These are phyloP conservation scores for Aphrocallistes beatrix DNA, from an alignment of 37 sponge, comb jelly and placozoan genomes.

Conservation along the genomic window DNA sequence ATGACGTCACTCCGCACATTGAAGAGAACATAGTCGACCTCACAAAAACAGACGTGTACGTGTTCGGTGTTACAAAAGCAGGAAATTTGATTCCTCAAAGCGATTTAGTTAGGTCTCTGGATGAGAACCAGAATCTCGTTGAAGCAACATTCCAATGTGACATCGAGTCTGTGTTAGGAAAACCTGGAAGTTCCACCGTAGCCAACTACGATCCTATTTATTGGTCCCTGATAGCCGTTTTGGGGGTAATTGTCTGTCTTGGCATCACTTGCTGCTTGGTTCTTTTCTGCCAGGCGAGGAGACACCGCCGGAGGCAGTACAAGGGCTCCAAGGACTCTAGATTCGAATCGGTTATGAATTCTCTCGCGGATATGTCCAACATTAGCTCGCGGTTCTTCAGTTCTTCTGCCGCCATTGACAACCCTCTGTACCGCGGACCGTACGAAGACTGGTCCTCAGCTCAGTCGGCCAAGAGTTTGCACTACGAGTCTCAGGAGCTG, in stretches of 20 bases:
- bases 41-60: not conserved
- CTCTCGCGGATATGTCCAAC: not conserved
- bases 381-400: slow-evolving; percentile 5
- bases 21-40: not conserved
- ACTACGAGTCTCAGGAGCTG: slow-evolving; percentile 10
- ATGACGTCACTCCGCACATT: not conserved
- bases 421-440: not conserved
- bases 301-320: not conserved
- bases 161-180: not conserved
- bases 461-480: not conserved
- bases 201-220: not conserved
- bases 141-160: not conserved
- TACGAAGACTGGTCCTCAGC: slow-evolving; percentile 7
- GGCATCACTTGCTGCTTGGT: not conserved
- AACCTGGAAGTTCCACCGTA: not conserved
- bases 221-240: not conserved
- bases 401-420: not conserved
- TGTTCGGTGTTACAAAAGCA: not conserved
- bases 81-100: not conserved
- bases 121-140: not conserved
- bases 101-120: not conserved
- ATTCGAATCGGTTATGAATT: not conserved
- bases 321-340: not conserved
- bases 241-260: not conserved
- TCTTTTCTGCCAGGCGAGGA: not conserved